Evolutionary conservation across 2,797 vertebrate species (phyloP).

Genomic region (Sphaeramia orbicularis): DNA sequence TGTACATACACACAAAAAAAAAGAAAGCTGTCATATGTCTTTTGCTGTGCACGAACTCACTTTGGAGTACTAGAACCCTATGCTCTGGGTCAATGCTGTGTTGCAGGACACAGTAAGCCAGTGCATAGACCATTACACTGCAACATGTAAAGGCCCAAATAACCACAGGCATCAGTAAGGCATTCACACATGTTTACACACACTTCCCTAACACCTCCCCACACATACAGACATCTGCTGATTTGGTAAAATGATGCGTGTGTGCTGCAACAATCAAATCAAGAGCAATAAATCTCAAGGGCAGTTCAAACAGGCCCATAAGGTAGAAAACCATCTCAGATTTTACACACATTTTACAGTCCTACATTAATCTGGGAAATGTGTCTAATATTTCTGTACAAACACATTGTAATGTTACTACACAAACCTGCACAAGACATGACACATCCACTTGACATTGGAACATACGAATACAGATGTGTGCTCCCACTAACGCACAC

Average conservation of each 20-base stretch:
- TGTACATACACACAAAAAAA: slow-evolving; percentile 34
- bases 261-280: slow-evolving; percentile 42
- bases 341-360: slow-evolving; percentile 18
- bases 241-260: slow-evolving; percentile 17
- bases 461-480: slow-evolving; percentile 51
- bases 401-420: slow-evolving; percentile 25
- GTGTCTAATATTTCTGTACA: slow-evolving; percentile 25
- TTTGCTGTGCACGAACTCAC: slow-evolving; percentile 4
- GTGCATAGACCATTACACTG: slow-evolving; percentile 50
- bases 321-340: slow-evolving; percentile 10
- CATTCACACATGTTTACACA: slow-evolving; percentile 10
- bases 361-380: slow-evolving; percentile 7
- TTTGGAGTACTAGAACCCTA: slow-evolving; percentile 5
- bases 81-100: slow-evolving; percentile 53
- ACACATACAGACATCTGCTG: slow-evolving; percentile 17
- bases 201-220: background rate
- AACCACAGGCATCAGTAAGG: slow-evolving; percentile 29
- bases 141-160: slow-evolving; percentile 46
- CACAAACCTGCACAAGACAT: slow-evolving; percentile 36
- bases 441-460: slow-evolving; percentile 45
- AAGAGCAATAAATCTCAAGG: slow-evolving; percentile 40
- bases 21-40: slow-evolving; percentile 1
- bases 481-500: slow-evolving; percentile 33
- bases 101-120: slow-evolving; percentile 31
- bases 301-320: slow-evolving; percentile 26